Evolutionary conservation across 2,797 vertebrate species (phyloP).

Genomic region (Otolemur crassicaudatus): DNA sequence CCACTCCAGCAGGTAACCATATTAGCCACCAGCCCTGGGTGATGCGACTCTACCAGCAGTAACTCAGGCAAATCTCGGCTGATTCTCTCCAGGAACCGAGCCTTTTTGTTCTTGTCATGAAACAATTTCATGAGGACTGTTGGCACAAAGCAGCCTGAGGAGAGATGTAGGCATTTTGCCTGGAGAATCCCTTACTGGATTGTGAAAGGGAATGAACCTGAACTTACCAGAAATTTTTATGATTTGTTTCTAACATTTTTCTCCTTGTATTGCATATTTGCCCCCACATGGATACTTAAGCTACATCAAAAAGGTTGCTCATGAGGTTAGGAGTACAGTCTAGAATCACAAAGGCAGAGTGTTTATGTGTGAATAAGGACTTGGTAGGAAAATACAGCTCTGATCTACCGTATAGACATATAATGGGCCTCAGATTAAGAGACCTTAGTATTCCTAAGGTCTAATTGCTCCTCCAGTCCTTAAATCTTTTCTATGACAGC

Average conservation of each 20-base stretch:
- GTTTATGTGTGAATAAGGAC: fast-evolving
- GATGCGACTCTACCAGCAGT: not conserved
- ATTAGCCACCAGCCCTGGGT: slow-evolving; percentile 28
- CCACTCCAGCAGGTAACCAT: slow-evolving; percentile 59
- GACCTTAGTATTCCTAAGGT: not conserved
- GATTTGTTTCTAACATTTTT: not conserved
- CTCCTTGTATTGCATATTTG: not conserved
- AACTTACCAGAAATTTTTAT: not conserved
- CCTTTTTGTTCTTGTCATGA: not conserved
- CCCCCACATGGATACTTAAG: not conserved
- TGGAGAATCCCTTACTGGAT: not conserved
- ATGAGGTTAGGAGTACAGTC: not conserved
- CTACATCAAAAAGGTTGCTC: not conserved
- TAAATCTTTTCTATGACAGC: not conserved
- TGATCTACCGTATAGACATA: not conserved
- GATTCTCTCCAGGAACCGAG: slow-evolving; percentile 2
- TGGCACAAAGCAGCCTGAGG: not conserved
- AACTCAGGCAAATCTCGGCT: not conserved
- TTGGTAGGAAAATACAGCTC: not conserved
- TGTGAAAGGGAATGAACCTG: not conserved
- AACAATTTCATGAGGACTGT: not conserved
- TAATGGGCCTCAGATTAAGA: not conserved
- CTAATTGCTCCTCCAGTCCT: not conserved
- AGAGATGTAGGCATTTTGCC: not conserved
- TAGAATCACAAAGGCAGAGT: slow-evolving; percentile 2